Evolutionary conservation across 1,140 invertebrate genomes (phyloP).

Genomic region (Drosophila nebulosa): DNA sequence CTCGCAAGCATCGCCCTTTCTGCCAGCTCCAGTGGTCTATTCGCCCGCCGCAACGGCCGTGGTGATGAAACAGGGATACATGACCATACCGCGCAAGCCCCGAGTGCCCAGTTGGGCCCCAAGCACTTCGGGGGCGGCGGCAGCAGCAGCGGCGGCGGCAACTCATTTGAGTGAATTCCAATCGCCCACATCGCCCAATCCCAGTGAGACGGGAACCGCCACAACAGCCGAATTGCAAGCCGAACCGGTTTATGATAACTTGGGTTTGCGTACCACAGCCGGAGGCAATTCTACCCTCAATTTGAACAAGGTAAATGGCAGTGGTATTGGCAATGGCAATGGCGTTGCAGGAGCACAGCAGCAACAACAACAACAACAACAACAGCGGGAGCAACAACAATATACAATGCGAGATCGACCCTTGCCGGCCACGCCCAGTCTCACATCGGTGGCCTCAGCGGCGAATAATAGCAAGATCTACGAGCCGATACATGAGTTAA

Average conservation of each 20-base stretch:
- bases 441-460: constrained; percentile 83
- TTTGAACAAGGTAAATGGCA: constrained; percentile 84
- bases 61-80: constrained; percentile 89
- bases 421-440: constrained; percentile 83
- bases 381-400: constrained; percentile 80
- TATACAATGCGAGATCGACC: constrained; percentile 83
- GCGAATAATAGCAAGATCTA: constrained; percentile 68
- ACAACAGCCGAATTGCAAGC: constrained; percentile 82
- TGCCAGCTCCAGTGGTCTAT: constrained; percentile 82
- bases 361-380: constrained; percentile 63
- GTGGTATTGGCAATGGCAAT: constrained; percentile 65
- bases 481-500: constrained; percentile 75
- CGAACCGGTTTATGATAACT: constrained; percentile 92
- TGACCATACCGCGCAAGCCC: constrained; percentile 91
- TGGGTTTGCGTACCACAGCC: constrained; percentile 91
- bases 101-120: constrained; percentile 91
- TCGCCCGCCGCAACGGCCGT: constrained; percentile 81
- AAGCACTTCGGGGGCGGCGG: constrained; percentile 82
- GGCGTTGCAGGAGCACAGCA: constrained; percentile 81
- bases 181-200: constrained; percentile 82
- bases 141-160: constrained; percentile 32
- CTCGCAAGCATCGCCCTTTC: constrained; percentile 84
- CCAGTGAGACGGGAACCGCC: constrained; percentile 81
- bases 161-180: constrained; percentile 66
- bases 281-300: constrained; percentile 91